Conservation (phyloP, 1,140 invertebrate genomes). For the Conus betulinus region DNA sequence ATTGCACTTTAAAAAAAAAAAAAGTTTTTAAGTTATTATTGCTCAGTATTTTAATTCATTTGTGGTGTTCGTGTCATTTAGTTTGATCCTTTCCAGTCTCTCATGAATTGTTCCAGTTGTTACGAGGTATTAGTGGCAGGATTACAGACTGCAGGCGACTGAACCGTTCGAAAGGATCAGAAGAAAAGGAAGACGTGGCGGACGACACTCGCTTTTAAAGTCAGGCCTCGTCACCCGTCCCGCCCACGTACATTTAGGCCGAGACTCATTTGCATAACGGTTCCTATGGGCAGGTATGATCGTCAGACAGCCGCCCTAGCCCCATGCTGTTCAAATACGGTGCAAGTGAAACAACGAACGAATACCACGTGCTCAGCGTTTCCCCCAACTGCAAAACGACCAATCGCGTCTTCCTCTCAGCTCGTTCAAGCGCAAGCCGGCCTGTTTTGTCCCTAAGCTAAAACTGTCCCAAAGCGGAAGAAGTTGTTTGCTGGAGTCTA, state of each 20-base stretch:
- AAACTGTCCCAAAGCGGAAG: too few relatives aligned
- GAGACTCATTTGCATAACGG: slow-evolving; percentile 12
- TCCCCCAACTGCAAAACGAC: too few relatives aligned
- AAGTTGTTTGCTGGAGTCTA: too few relatives aligned
- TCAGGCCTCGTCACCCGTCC: not conserved
- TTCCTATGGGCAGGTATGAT: not conserved
- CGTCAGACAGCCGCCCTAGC: not conserved
- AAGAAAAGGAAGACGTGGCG: not conserved
- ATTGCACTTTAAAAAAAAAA: too few relatives aligned
- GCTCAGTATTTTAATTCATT: not conserved
- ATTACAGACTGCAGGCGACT: not conserved
- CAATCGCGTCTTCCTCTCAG: too few relatives aligned
- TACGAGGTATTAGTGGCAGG: not conserved
- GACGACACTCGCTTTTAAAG: not conserved
- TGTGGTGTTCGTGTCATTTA: not conserved
- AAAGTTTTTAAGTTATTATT: not conserved
- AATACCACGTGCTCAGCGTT: not conserved
- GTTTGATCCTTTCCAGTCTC: not conserved
- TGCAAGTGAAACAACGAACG: not conserved
- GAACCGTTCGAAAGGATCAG: not conserved
- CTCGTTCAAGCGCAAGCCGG: not conserved
- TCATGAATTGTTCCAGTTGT: not conserved
- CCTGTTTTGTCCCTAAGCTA: not conserved
- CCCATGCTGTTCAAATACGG: not conserved
- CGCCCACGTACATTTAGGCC: not conserved